Conservation (phyloP, 2,797 vertebrate genomes). For the Lerista edwardsae region DNA sequence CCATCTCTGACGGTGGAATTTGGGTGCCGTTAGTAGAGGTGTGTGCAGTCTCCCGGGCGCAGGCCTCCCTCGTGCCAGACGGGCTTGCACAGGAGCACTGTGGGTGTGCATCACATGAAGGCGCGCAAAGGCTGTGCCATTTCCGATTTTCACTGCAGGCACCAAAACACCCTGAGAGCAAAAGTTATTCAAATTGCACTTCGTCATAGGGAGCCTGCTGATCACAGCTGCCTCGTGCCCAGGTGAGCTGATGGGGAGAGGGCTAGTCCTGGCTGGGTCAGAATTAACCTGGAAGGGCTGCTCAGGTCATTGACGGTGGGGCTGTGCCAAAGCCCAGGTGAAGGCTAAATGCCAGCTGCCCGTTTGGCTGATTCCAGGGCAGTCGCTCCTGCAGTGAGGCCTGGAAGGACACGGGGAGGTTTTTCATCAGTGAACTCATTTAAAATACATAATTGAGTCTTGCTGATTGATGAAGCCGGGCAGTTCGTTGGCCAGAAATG, state of each 20-base stretch:
- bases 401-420: constrained; percentile 56
- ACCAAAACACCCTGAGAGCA: background rate
- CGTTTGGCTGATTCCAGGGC: constrained; percentile 52
- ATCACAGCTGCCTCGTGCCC: background rate
- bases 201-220: too few relatives aligned
- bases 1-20: background rate
- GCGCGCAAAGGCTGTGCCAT: background rate
- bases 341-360: background rate
- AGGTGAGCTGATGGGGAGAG: too few relatives aligned
- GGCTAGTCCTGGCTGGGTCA: too few relatives aligned
- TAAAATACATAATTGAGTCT: constrained; percentile 67
- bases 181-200: background rate
- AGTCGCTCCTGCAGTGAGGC: constrained; percentile 53
- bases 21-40: background rate
- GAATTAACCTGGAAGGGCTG: too few relatives aligned
- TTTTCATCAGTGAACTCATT: constrained; percentile 65
- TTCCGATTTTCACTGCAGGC: too few relatives aligned
- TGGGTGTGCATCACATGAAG: too few relatives aligned
- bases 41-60: too few relatives aligned
- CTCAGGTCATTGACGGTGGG: too few relatives aligned
- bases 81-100: too few relatives aligned
- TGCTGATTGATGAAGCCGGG: constrained; percentile 66
- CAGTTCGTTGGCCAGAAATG: constrained; percentile 49
- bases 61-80: background rate
- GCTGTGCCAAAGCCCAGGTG: background rate